Conservation (phyloP, 2,797 vertebrate species). For the Arctocebus calabarensis region DNA sequence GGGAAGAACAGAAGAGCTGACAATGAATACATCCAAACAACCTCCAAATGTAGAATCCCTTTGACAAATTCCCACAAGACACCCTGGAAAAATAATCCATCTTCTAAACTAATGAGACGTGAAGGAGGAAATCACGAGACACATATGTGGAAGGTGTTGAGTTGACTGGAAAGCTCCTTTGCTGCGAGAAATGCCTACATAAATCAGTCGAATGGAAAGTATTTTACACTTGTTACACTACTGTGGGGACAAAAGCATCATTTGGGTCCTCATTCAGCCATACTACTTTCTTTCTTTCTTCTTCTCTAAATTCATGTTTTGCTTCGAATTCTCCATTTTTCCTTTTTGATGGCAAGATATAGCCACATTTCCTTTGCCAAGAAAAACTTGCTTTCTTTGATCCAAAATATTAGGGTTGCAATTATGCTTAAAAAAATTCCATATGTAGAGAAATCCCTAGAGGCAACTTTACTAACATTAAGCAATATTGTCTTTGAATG, state of each 20-base stretch:
- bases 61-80: not conserved
- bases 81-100: conserved; percentile 7
- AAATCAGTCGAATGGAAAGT: not conserved
- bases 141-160: not conserved
- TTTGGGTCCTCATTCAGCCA: not conserved
- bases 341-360: not conserved
- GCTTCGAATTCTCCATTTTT: conserved; percentile 13
- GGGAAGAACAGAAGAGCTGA: not conserved
- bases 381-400: not conserved
- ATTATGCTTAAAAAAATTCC: not conserved
- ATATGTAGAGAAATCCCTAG: not conserved
- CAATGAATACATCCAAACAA: not conserved
- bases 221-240: not conserved
- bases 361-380: not conserved
- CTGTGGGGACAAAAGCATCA: not conserved
- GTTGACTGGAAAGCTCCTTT: not conserved
- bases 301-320: conserved; percentile 23
- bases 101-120: conserved; percentile 46
- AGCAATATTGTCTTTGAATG: not conserved
- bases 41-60: not conserved
- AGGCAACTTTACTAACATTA: not conserved
- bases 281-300: conserved; percentile 12
- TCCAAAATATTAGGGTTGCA: not conserved
- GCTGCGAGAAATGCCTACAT: not conserved
- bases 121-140: not conserved